phyloP scores from a whole-genome alignment of 2,888 invertebrate genomes.

The Sipha maydis region DNA sequence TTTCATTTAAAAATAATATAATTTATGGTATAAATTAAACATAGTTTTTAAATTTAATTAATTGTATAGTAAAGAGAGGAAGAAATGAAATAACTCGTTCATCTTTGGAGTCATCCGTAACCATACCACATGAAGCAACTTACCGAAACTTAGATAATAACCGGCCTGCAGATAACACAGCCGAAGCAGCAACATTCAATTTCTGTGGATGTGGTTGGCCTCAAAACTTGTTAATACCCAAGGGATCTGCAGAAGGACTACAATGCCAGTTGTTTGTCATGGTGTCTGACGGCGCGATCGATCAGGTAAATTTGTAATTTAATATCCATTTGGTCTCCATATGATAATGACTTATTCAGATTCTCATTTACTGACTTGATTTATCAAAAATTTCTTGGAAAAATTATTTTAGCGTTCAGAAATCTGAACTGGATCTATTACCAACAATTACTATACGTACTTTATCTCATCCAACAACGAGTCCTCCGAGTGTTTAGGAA shows the following conservation, averaged over 20 bases:
- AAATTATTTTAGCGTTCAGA: not conserved
- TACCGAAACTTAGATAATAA: constrained; percentile 78
- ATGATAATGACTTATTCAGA: too few species aligned
- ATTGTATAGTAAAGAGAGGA: constrained; percentile 74
- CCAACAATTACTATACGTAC: too few species aligned
- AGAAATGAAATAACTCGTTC: constrained; percentile 75
- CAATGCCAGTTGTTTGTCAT: constrained; percentile 67
- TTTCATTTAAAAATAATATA: not conserved
- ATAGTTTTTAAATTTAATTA: not conserved
- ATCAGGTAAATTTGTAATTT: constrained; percentile 63
- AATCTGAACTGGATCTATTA: too few species aligned
- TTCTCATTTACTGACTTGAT: too few species aligned
- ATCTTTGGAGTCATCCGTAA: constrained; percentile 80
- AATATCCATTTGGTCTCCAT: too few species aligned
- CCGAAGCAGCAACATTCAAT: constrained; percentile 73
- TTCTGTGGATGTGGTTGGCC: constrained; percentile 81
- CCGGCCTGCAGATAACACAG: constrained; percentile 67
- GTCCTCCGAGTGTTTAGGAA: too few species aligned
- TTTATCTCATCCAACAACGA: too few species aligned
- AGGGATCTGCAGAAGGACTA: constrained; percentile 67
- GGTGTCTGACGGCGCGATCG: constrained; percentile 66
- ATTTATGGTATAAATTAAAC: not conserved
- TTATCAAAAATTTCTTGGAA: not conserved
- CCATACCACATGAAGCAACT: constrained; percentile 83
- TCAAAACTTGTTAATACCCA: constrained; percentile 68